Base-by-base conservation (phyloP, 2,113 vertebrate genomes). In the Hydropotes inermis region DNA sequence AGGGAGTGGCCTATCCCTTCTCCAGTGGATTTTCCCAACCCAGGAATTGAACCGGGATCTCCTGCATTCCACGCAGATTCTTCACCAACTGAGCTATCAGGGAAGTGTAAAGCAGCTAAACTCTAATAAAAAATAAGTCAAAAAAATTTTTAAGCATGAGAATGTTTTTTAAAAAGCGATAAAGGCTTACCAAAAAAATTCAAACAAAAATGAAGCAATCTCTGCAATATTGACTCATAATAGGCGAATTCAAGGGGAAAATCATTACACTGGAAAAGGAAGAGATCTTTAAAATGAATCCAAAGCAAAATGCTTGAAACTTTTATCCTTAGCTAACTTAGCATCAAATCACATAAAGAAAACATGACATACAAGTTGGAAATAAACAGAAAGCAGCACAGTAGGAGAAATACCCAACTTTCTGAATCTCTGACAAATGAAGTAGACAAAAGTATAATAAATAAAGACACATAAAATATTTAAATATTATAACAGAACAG, bases 1-100 rank as follows among this genome's bases (percentile, higher is more conserved):
- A 64, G 61, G 33, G 61, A 30, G 7, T 64, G 7, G 7, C 33
- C 15, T 64, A 64, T 70, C 17, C 67, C 19, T 23, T 70, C 10
- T 70, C n/a, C n/a, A 23, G 67, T 3, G 19, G 9, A 39, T 23
- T 36, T 39, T 39, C n/a, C 67, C 5, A 39, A 39, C 5, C 67
- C n/a, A 23, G 19, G n/a, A 23, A 39, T 39, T 0, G 0, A 70
- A 70, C 67, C 1, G 0, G 10, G 67, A 12, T 70, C n/a, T 39
- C 19, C 23, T 70, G n/a, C 67, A 39, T 70, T 70, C 5, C 67
- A 70, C n/a, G 19, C 19, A 70, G n/a, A 70, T 70, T 70, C 67
- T 70, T 39, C 19, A 39, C 67, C n/a, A 70, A 13, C 10, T 70
- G 67, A 70, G 67, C 67, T 39, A n/a, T 39, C 19, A 39, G n/a